Conservation (phyloP, 2,797 vertebrate species). For the Centropyge bicolor region DNA sequence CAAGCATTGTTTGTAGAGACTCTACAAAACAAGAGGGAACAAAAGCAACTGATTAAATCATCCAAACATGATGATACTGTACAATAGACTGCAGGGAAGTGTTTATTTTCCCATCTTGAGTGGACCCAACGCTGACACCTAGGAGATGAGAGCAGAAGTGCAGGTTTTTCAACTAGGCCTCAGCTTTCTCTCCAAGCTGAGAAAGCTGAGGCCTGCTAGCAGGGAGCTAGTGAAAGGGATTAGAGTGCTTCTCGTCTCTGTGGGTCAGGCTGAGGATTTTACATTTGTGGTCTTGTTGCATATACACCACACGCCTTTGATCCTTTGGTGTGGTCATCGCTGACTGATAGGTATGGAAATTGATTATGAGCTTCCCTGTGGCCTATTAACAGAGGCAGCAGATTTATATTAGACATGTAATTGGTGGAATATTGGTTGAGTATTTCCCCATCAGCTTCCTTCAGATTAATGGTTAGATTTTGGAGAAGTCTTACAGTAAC, state of each 20-base stretch:
- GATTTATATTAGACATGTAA: not conserved
- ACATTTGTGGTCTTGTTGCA: constrained; percentile 6
- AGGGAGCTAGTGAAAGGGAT: constrained; percentile 51
- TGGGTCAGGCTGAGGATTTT: constrained; percentile 20
- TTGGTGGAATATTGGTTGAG: not conserved
- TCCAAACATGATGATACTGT: constrained; percentile 19
- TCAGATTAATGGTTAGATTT: constrained; percentile 1
- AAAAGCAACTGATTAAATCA: constrained; percentile 53
- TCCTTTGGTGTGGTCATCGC: not conserved
- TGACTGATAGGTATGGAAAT: constrained; percentile 5
- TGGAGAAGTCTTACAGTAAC: not conserved
- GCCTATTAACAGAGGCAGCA: constrained; percentile 78
- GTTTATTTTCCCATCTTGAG: constrained; percentile 29
- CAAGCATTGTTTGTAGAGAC: constrained; percentile 26
- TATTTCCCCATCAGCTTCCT: not conserved
- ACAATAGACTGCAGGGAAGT: constrained; percentile 9
- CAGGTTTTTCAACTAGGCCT: constrained; percentile 40
- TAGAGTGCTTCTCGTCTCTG: constrained; percentile 22
- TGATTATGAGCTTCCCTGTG: constrained; percentile 3
- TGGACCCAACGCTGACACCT: constrained; percentile 65
- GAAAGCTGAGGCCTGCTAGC: constrained; percentile 53
- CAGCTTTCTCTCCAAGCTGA: constrained; percentile 7
- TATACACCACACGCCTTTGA: not conserved
- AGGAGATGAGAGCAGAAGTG: constrained; percentile 53
- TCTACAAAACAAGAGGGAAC: constrained; percentile 11